These are phyloP conservation scores for Monopterus albus DNA, from an alignment of 2,113 vertebrate genomes.

Conservation along the genomic window DNA sequence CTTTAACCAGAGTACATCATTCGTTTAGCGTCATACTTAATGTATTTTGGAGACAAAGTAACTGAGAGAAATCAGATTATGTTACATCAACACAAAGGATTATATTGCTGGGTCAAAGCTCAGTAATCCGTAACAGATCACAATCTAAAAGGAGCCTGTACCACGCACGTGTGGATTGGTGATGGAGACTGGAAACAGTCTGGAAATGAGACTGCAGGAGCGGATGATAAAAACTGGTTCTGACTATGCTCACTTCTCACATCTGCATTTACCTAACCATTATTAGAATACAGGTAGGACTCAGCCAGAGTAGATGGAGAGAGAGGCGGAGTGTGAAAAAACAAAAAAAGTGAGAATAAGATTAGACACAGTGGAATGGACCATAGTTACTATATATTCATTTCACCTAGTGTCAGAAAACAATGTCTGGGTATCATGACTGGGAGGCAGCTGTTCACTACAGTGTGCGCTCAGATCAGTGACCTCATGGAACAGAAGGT, in stretches of 20 bases:
- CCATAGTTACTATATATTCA: too few species aligned
- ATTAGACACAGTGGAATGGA: slow-evolving; percentile 4
- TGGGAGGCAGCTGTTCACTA: too few species aligned
- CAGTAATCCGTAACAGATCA: slow-evolving; percentile 79
- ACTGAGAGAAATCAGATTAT: slow-evolving; percentile 79
- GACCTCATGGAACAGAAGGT: too few species aligned
- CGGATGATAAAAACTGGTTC: slow-evolving; percentile 58
- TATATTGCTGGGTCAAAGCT: slow-evolving; percentile 75
- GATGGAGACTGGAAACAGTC: slow-evolving; percentile 54
- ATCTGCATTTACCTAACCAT: slow-evolving; percentile 38
- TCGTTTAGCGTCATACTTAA: slow-evolving; percentile 61
- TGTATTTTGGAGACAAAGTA: slow-evolving; percentile 73
- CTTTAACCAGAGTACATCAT: slow-evolving; percentile 44
- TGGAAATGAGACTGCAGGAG: slow-evolving; percentile 51
- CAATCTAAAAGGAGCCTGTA: slow-evolving; percentile 74
- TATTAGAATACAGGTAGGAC: slow-evolving; percentile 44
- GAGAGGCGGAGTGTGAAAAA: not conserved
- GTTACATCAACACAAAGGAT: slow-evolving; percentile 80
- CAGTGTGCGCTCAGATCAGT: too few species aligned
- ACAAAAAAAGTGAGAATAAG: not conserved
- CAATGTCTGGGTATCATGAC: too few species aligned
- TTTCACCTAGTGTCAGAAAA: too few species aligned
- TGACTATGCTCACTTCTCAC: slow-evolving; percentile 60
- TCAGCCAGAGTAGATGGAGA: slow-evolving; percentile 4
- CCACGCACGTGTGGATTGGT: slow-evolving; percentile 44